These are phyloP conservation scores for Tetheella fluctuosa DNA, from an alignment of 2,888 invertebrate species.

Conservation along the genomic window DNA sequence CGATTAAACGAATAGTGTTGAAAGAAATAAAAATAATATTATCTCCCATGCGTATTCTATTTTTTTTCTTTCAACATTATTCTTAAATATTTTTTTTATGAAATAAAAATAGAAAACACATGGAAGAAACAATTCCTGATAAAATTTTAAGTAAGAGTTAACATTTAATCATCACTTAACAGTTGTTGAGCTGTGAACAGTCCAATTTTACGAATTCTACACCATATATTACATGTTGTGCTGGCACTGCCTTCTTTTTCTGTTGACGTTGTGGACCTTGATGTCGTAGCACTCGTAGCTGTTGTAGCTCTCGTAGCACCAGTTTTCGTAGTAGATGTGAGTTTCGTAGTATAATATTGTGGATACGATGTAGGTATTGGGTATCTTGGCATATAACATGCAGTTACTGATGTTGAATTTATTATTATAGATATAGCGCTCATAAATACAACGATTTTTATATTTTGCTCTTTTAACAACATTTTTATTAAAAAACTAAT, in stretches of 20 bases:
- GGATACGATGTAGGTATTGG: slow-evolving; percentile 12
- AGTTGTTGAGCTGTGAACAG: slow-evolving; percentile 62
- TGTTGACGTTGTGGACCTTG: slow-evolving; percentile 10
- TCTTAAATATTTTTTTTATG: too few species aligned
- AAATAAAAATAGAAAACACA: too few species aligned
- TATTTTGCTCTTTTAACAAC: background rate
- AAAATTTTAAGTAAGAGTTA: slow-evolving; percentile 10
- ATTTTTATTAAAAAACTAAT: background rate
- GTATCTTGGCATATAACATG: slow-evolving; percentile 27
- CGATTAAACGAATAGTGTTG: too few species aligned
- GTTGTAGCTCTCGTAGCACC: slow-evolving; percentile 10
- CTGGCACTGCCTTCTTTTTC: slow-evolving; percentile 21
- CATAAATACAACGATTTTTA: background rate
- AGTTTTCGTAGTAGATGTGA: slow-evolving; percentile 1
- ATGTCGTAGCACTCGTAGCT: slow-evolving; percentile 6
- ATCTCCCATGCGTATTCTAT: too few species aligned
- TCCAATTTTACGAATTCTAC: slow-evolving; percentile 58
- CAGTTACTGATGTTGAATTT: background rate
- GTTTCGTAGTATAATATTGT: background rate
- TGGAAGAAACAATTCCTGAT: too few species aligned
- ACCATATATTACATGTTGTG: slow-evolving; percentile 55
- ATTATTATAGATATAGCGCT: background rate
- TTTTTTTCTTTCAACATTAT: too few species aligned
- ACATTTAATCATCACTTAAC: slow-evolving; percentile 49
- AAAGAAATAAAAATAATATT: too few species aligned